Conservation (phyloP, 1,140 invertebrate genomes). For the Sogatella furcifera region DNA sequence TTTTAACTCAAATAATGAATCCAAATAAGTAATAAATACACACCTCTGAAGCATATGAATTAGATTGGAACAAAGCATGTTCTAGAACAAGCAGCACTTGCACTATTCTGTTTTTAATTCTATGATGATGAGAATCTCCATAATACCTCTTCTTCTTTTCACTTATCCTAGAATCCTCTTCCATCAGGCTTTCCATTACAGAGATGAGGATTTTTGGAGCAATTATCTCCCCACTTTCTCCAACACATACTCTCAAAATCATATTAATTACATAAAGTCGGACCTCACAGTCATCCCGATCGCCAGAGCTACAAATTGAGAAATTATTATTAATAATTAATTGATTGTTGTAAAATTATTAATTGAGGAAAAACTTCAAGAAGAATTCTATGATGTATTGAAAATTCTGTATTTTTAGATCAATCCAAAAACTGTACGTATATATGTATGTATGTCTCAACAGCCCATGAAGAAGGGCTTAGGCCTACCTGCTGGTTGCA, state of each 20-base stretch:
- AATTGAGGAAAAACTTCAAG: too few relatives aligned
- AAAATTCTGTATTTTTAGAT: too few relatives aligned
- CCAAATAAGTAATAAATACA: too few relatives aligned
- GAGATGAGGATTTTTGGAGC: too few relatives aligned
- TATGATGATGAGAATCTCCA: conserved; percentile 39
- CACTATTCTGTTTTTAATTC: conserved; percentile 37
- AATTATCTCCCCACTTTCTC: too few relatives aligned
- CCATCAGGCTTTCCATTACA: conserved; percentile 11
- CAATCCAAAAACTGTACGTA: too few relatives aligned
- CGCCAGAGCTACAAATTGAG: not conserved
- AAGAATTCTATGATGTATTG: too few relatives aligned
- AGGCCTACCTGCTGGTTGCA: too few relatives aligned
- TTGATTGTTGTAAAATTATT: too few relatives aligned
- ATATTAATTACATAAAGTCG: not conserved
- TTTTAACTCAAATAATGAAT: not conserved
- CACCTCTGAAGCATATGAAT: not conserved
- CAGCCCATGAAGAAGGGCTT: too few relatives aligned
- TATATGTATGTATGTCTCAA: too few relatives aligned
- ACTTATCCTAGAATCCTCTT: conserved; percentile 23
- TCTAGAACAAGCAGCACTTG: conserved; percentile 39
- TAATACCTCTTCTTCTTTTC: conserved; percentile 36
- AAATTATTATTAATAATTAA: too few relatives aligned
- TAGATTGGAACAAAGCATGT: conserved; percentile 27
- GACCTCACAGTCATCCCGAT: not conserved
- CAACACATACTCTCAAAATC: not conserved